Conservation (phyloP, 2,113 vertebrate species). For the Vicugna pacos region DNA sequence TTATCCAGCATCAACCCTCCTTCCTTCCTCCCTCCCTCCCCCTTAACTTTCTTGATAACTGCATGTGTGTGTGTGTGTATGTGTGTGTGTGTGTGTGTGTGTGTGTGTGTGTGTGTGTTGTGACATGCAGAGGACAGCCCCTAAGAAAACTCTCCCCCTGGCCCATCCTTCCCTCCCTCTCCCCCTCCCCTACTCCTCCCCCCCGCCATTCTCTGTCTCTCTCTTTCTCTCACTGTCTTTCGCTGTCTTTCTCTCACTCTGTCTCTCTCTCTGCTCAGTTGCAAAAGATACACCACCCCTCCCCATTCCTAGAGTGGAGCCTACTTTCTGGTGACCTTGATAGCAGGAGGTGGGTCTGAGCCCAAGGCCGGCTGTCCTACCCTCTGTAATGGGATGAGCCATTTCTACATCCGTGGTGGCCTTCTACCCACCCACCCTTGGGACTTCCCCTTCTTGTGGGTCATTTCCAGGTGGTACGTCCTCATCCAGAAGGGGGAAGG, state of each 20-base stretch:
- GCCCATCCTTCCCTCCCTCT: no score
- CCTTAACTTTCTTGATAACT: no score
- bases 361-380: neutral
- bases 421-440: neutral
- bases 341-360: neutral
- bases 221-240: no score
- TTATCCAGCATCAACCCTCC: no score
- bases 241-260: neutral
- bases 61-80: no score
- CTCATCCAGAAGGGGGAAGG: neutral
- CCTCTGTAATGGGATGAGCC: neutral
- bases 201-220: neutral
- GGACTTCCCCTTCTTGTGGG: neutral
- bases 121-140: neutral
- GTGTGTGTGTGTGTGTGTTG: no score
- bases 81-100: no score
- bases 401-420: neutral
- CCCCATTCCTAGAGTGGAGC: rapidly evolving
- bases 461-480: neutral
- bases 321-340: neutral
- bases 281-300: neutral
- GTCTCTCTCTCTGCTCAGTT: neutral
- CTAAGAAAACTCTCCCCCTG: neutral
- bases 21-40: no score
- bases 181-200: neutral